Evolutionary conservation across 1,140 invertebrate species (phyloP), one percentile per base, ranked within the genome.

Genomic region (Conopomorpha cramerella): DNA sequence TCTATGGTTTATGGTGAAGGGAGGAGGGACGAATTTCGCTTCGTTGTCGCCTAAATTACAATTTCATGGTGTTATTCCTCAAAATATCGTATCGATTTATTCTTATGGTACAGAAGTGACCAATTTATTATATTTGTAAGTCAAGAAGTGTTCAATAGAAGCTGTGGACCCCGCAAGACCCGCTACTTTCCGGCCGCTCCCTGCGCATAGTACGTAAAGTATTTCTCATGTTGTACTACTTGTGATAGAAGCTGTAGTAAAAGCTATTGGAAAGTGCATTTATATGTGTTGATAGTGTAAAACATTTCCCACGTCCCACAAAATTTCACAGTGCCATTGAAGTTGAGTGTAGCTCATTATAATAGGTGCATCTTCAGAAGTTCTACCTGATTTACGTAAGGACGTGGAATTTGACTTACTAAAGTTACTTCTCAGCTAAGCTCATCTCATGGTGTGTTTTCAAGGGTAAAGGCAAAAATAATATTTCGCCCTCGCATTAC

Each of bases 191-290:
- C 51, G 70, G 62, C 70, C 70, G 70, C 70, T 74, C 70, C 70
- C 70, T 62, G 55, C 58, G 57, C 56, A 51, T 64, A 61, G 51
- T 61, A 65, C 58, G 53, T 51, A 48, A 57, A 58, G 52, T 74
- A 74, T 74, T 74, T 70, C 67, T 70, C 66, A 64, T 66, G 58
- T 72, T 70, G 66, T 72, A 68, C 63, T 72, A 72, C 64, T 67
- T 63, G 60, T 62, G 51, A 55, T 61, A 70, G 57, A 67, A 63
- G 63, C 53, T 57, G 59, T 74, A 71, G 66, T 74, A 72, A 74
- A 72, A 74, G 70, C 70, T 70, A 56, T 74, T 74, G 66, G 70
- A 74, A 74, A 74, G 70, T 74, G 65, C 52, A 67, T 62, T 68
- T 53, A 55, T 63, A 70, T 46, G 63, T 67, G 68, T 55, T 62